phyloP scores from a whole-genome alignment of 2,888 invertebrate species.

The Pseudoips prasinana region DNA sequence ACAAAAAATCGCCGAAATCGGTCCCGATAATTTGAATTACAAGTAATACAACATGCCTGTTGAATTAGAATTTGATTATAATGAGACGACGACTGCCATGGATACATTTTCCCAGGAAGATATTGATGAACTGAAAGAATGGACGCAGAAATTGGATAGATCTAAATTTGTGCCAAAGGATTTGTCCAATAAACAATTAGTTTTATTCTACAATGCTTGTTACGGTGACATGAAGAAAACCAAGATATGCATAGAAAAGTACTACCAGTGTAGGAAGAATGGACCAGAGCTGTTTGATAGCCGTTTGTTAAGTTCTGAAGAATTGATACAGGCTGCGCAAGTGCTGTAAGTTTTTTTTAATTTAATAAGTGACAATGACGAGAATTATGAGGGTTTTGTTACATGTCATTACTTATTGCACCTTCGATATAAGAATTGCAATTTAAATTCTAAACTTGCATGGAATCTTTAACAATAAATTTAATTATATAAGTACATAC shows the following conservation, averaged over 20 bases:
- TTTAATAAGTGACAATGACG: not conserved
- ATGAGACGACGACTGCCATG: constrained; percentile 63
- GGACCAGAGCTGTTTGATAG: constrained; percentile 84
- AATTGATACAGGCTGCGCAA: constrained; percentile 66
- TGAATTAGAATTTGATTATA: constrained; percentile 70
- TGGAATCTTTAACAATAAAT: too few species aligned
- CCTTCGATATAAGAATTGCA: constrained; percentile 1
- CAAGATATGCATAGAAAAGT: constrained; percentile 84
- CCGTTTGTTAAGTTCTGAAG: constrained; percentile 76
- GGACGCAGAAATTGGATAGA: constrained; percentile 74
- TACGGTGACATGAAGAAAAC: constrained; percentile 81
- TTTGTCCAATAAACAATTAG: constrained; percentile 82
- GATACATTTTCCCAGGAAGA: constrained; percentile 75
- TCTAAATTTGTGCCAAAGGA: constrained; percentile 76
- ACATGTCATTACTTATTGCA: not conserved
- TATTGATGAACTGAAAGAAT: constrained; percentile 65
- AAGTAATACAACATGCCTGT: constrained; percentile 54
- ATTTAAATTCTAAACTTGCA: too few species aligned
- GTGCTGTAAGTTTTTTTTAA: constrained; percentile 73
- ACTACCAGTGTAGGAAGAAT: constrained; percentile 81
- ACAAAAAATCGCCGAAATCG: constrained; percentile 38
- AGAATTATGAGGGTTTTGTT: too few species aligned
- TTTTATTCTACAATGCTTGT: constrained; percentile 85
- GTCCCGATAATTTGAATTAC: constrained; percentile 43
- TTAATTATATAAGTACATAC: too few species aligned